phyloP scores from a whole-genome alignment of 2,113 vertebrate genomes.

The Urocolius indicus region DNA sequence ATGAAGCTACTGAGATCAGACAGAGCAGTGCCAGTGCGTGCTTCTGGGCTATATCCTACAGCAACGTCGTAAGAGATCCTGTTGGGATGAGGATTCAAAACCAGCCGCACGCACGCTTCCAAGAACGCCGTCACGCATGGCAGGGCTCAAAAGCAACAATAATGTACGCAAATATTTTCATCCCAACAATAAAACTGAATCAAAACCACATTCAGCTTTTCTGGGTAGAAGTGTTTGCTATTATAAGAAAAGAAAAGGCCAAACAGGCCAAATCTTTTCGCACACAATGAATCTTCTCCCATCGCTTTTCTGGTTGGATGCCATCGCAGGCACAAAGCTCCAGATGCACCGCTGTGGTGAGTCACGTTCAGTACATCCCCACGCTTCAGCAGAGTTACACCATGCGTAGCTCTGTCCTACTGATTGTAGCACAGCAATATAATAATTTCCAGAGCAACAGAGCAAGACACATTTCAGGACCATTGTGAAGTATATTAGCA shows the following conservation, averaged over 20 bases:
- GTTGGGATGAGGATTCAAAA: background rate
- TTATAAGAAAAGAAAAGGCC: conserved; percentile 39
- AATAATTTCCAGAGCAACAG: conserved; percentile 55
- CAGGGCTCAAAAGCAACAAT: conserved; percentile 29
- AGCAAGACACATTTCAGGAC: conserved; percentile 10
- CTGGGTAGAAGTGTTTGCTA: conserved; percentile 41
- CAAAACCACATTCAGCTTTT: conserved; percentile 48
- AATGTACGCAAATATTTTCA: conserved; percentile 29
- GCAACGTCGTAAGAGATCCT: background rate
- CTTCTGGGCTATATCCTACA: background rate
- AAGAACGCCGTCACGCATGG: background rate
- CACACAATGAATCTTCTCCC: conserved; percentile 57
- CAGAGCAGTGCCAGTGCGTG: background rate
- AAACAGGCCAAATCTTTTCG: conserved; percentile 18
- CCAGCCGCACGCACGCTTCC: fast-evolving
- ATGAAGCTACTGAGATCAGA: background rate
- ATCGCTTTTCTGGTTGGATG: conserved; percentile 16
- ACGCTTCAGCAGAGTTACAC: background rate
- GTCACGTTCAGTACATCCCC: conserved; percentile 15
- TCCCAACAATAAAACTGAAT: conserved; percentile 53
- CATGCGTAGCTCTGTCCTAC: conserved; percentile 1
- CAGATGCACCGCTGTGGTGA: background rate
- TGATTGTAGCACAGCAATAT: background rate
- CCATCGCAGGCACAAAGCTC: conserved; percentile 33
- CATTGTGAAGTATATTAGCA: conserved; percentile 7